phyloP scores from a whole-genome alignment of 2,888 invertebrate species.

The Suillia variegata region DNA sequence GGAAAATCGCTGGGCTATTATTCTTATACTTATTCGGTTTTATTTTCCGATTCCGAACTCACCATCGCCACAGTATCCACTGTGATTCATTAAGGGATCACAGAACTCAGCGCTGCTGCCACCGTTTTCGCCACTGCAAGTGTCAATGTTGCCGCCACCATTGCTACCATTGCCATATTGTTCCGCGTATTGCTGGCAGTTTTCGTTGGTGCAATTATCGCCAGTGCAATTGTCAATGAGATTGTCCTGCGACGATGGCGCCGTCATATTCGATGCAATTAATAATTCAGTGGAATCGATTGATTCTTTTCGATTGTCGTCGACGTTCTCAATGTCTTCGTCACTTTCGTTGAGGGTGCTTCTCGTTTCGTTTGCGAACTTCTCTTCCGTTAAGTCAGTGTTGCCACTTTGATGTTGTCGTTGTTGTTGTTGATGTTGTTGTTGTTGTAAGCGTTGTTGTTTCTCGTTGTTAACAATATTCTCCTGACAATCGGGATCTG shows the following conservation, averaged over 20 bases:
- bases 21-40: background rate
- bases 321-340: slow-evolving; percentile 17
- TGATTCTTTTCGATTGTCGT: slow-evolving; percentile 46
- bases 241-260: slow-evolving; percentile 43
- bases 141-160: slow-evolving; percentile 1
- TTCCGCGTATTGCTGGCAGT: slow-evolving; percentile 40
- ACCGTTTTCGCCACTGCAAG: slow-evolving; percentile 20
- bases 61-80: slow-evolving; percentile 45
- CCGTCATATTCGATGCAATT: slow-evolving; percentile 45
- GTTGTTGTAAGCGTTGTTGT: slow-evolving; percentile 20
- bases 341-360: slow-evolving; percentile 34
- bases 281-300: slow-evolving; percentile 48
- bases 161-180: slow-evolving; percentile 41
- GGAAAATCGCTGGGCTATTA: background rate
- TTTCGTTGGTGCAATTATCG: too few species aligned
- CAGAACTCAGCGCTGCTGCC: slow-evolving; percentile 45
- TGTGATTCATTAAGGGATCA: slow-evolving; percentile 55
- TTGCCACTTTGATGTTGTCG: slow-evolving; percentile 33
- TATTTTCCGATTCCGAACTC: slow-evolving; percentile 16
- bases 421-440: slow-evolving; percentile 20
- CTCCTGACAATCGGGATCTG: slow-evolving; percentile 53
- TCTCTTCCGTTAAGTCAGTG: slow-evolving; percentile 37
- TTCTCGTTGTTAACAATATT: slow-evolving; percentile 36
- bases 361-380: slow-evolving; percentile 35
- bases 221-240: slow-evolving; percentile 44